phyloP scores from a whole-genome alignment of 2,888 invertebrate species.

The Acanthosepion lycidas region DNA sequence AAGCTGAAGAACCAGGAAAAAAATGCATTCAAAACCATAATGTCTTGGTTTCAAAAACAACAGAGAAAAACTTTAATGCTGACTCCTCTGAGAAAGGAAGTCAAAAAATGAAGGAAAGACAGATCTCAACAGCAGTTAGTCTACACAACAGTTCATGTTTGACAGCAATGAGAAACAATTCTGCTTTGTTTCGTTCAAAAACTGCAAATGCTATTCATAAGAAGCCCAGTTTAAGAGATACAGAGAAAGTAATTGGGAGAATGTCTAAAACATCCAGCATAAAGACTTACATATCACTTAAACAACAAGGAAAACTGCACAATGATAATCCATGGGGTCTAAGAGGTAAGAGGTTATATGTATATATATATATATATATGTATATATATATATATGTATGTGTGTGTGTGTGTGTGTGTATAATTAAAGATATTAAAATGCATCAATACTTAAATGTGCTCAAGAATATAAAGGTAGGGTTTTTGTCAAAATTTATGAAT shows the following conservation, averaged over 20 bases:
- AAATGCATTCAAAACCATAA: neutral
- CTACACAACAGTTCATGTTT: neutral
- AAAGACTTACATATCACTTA: neutral
- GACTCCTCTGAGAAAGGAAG: neutral
- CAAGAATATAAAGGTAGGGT: too few relatives aligned
- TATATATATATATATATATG: too few relatives aligned
- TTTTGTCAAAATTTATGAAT: too few relatives aligned
- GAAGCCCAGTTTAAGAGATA: neutral
- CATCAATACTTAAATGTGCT: too few relatives aligned
- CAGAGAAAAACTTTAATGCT: neutral
- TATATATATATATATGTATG: neutral
- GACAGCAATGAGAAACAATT: neutral
- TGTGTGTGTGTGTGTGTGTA: too few relatives aligned
- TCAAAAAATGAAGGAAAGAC: neutral
- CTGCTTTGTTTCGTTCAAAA: constrained; percentile 20
- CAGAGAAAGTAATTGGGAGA: neutral
- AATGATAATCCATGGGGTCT: neutral
- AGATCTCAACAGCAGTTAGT: neutral
- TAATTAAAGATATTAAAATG: too few relatives aligned
- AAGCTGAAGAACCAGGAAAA: neutral
- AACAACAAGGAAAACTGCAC: constrained; percentile 36
- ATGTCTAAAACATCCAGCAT: constrained; percentile 2
- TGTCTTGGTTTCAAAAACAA: neutral
- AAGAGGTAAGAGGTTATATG: neutral
- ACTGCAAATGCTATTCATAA: neutral